Conservation (phyloP, 2,888 invertebrate genomes). For the Argyresthia albistria region DNA sequence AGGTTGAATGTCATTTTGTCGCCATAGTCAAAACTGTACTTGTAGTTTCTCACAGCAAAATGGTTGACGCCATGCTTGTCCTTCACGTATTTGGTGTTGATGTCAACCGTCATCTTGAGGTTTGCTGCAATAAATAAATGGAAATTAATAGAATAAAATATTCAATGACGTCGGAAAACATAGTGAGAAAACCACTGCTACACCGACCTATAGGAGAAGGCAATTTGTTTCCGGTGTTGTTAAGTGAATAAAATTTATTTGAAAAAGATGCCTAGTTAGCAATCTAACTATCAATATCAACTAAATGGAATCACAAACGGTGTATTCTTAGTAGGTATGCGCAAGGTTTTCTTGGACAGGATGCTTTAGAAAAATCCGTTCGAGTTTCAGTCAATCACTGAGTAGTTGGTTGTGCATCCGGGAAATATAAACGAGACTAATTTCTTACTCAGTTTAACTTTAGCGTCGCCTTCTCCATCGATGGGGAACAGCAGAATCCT, state of each 20-base stretch:
- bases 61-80: slow-evolving; percentile 38
- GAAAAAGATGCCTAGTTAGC: too few relatives aligned
- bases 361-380: too few relatives aligned
- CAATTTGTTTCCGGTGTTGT: too few relatives aligned
- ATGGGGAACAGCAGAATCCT: slow-evolving; percentile 53
- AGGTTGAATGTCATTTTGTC: slow-evolving; percentile 49
- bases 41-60: slow-evolving; percentile 47
- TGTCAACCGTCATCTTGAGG: slow-evolving; percentile 43
- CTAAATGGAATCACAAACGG: too few relatives aligned
- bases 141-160: not conserved
- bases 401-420: too few relatives aligned
- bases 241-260: too few relatives aligned
- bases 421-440: not conserved
- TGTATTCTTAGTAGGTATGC: too few relatives aligned
- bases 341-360: too few relatives aligned
- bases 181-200: too few relatives aligned
- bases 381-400: too few relatives aligned
- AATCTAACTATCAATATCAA: too few relatives aligned
- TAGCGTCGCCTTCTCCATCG: slow-evolving; percentile 54
- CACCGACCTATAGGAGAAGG: too few relatives aligned
- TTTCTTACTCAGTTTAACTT: slow-evolving; percentile 49
- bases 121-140: slow-evolving; percentile 33
- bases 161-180: not conserved
- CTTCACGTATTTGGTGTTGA: slow-evolving; percentile 48
- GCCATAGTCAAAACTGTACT: slow-evolving; percentile 53